Evolutionary conservation across 2,113 vertebrate species (phyloP), one percentile per base, ranked within the genome.

Genomic region (Callithrix jacchus): DNA sequence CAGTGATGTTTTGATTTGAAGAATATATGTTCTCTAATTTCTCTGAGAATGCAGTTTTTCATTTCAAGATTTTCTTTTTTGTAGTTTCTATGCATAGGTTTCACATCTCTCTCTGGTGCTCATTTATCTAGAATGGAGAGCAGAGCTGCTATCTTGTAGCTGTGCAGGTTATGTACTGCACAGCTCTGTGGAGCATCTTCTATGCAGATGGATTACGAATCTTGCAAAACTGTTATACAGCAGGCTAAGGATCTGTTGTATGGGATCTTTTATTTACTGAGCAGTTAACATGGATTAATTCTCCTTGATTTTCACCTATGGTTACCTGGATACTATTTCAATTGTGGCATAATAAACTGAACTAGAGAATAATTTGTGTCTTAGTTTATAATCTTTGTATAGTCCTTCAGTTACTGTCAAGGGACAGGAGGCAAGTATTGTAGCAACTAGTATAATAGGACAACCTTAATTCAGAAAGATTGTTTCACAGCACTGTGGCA

Each of bases 1-100:
- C 32, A 56, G 20, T 92, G 84, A 84, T 92, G 35, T 87, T 96
- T 92, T 20, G 5, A 58, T 88, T 94, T 18, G 92, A 95, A 95
- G 47, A 84, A 58, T 82, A 21, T 80, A 27, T 94, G 45, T 90
- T 56, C 32, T 92, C 87, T 77, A 81, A 76, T 79, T 92, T 96
- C 68, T 95, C 74, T 87, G 58, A 91, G 83, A 88, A 86, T 11
- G 35, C 7, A 93, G 52, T 16, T 58, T 89, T 79, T 21, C 14
- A 84, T 83, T 83, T 89, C 8, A 79, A 6, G 6, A 21, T 91
- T 95, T 93, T 66, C 18, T 64, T 71, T 95, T 92, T 61, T 89
- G 25, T 66, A 74, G 64, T 89, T 92, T 81, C 40, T 77, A 23
- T 91, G 40, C 11, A 64, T 64, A 27, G 66, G 30, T 82, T 32